A percentile compares a stretch with the other conserved stretches of the same genome.
phyloP scores from a whole-genome alignment of 2,113 vertebrate species.

The Protobothrops flavoviridis region DNA sequence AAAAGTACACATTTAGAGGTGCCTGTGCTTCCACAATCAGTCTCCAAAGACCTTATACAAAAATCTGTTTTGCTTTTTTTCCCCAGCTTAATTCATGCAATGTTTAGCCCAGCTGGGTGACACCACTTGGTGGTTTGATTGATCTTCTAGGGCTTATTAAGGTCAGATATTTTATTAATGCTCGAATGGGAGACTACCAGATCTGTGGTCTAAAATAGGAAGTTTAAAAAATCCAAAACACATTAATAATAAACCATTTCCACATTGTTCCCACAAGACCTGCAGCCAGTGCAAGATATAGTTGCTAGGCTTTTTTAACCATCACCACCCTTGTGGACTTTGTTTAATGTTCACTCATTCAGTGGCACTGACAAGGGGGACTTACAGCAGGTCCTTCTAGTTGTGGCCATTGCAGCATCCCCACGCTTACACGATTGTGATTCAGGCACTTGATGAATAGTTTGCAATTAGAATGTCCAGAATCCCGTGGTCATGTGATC shows the following conservation, averaged over 20 bases:
- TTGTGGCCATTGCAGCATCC: neutral
- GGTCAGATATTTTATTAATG: neutral
- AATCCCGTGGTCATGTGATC: neutral
- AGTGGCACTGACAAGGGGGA: neutral
- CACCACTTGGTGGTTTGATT: neutral
- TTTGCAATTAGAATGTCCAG: neutral
- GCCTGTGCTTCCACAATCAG: neutral
- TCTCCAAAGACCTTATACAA: neutral
- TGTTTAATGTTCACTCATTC: neutral
- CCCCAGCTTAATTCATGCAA: neutral
- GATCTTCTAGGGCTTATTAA: neutral
- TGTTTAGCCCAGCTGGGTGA: neutral
- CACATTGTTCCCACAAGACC: neutral
- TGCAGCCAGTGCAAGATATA: neutral
- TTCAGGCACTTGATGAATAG: neutral
- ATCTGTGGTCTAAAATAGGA: neutral
- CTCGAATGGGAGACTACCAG: neutral
- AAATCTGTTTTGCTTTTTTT: neutral
- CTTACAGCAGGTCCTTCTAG: neutral
- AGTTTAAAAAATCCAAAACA: neutral
- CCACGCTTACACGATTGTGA: neutral
- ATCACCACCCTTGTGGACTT: neutral
- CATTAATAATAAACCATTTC: neutral
- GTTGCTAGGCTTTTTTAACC: neutral
- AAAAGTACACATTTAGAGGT: neutral